phyloP scores from a whole-genome alignment of 2,113 vertebrate genomes.

The Anser cygnoides region DNA sequence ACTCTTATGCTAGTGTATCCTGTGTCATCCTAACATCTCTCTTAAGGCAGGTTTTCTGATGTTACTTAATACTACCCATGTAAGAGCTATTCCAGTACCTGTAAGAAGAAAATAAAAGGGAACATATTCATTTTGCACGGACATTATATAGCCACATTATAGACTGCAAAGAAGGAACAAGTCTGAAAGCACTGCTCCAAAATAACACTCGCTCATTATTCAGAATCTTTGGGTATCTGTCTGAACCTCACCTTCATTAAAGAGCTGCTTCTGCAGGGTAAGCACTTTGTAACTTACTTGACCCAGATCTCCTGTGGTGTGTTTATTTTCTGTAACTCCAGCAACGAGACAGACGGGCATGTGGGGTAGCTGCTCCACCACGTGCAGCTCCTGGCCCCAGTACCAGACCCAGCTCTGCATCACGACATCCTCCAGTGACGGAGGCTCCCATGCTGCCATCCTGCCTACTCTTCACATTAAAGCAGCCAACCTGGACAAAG shows the following conservation, averaged over 20 bases:
- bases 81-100: background rate
- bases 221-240: background rate
- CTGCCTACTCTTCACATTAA: background rate
- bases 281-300: background rate
- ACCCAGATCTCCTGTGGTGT: rapidly evolving
- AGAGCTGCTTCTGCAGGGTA: background rate
- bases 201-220: background rate
- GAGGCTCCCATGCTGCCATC: background rate
- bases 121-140: background rate
- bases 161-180: background rate
- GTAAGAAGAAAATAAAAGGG: background rate
- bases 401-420: background rate
- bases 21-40: background rate
- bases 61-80: background rate
- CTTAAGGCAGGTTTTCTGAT: background rate
- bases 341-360: background rate
- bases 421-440: background rate
- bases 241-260: background rate
- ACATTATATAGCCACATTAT: background rate
- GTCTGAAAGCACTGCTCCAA: background rate
- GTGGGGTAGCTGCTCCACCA: background rate
- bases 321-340: background rate
- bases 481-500: background rate
- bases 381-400: background rate
- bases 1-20: background rate